Base-by-base conservation (phyloP, 1,140 invertebrate species). In the Ylistrum balloti region DNA sequence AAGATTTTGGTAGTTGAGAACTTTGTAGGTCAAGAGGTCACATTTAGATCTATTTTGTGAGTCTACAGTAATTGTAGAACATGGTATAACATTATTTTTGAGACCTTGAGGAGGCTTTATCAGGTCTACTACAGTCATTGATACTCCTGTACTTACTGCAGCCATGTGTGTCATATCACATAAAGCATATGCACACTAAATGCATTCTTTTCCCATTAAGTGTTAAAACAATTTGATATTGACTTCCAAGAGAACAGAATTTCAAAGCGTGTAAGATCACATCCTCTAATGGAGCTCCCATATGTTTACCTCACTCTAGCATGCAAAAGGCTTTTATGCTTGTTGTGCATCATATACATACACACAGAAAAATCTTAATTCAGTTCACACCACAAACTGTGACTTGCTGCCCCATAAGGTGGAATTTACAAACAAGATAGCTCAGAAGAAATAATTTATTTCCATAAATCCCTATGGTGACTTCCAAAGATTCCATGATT, bases 171-270 rank as follows among this genome's bases (percentile, higher is more conserved):
- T 28, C 56, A 74, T 28, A 9, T 28, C 56, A 74, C 28, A 74
- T n/a, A 74, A 74, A 74, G 22, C 56, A 28, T 7, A 74, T 74
- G 56, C 28, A 28, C 56, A 74, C 56, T 28, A n/a, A 74, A 74
- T 3, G 17, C 56, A 28, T n/a, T n/a, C 56, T 56, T 56, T 3
- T 28, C 56, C n/a, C 56, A 74, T n/a, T 74, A n/a, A 28, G 56
- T 74, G 56, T 74, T 74, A 74, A 74, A 74, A 74, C 56, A n/a
- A 74, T 74, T 74, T 74, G 22, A 74, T 74, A 74, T 74, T n/a
- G n/a, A 74, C 56, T 74, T 74, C 56, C 28, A 74, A 74, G 22
- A 74, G 56, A n/a, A 74, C 56, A 74, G 56, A 74, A 74, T 74
- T 74, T 28, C 56, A 74, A 74, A 28, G 56, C 22, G 1, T 74